A percentile compares a stretch with the other conserved stretches of the same genome.
phyloP scores from a whole-genome alignment of 2,888 invertebrate species.

The Epinotia demarniana region DNA sequence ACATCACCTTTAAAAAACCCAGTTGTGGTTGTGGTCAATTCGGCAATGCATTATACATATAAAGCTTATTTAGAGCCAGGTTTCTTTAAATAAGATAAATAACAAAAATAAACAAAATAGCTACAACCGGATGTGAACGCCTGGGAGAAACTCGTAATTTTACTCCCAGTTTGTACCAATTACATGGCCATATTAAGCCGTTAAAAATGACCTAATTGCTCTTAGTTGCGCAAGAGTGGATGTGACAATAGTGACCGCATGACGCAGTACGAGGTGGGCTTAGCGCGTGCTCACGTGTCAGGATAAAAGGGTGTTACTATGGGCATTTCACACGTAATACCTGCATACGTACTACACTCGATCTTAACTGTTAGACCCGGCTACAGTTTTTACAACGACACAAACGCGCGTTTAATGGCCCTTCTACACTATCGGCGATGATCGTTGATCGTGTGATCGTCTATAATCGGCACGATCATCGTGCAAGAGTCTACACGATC shows the following conservation, averaged over 20 bases:
- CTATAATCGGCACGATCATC: too few relatives aligned
- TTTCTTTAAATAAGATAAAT: background rate
- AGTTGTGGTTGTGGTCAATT: background rate
- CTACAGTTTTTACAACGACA: too few relatives aligned
- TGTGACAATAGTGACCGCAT: slow-evolving; percentile 40
- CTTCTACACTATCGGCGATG: too few relatives aligned
- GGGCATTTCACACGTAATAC: background rate
- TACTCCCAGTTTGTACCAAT: background rate
- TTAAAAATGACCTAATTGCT: slow-evolving; percentile 34
- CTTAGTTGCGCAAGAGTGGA: slow-evolving; percentile 35
- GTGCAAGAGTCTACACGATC: too few relatives aligned
- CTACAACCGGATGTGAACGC: background rate
- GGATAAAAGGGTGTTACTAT: background rate
- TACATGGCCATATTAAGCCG: slow-evolving; percentile 18
- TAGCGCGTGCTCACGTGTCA: background rate
- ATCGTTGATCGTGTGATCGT: too few relatives aligned
- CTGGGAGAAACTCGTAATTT: slow-evolving; percentile 8
- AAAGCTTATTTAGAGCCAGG: background rate
- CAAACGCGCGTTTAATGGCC: too few relatives aligned
- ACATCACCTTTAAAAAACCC: background rate
- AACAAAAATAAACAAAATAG: background rate
- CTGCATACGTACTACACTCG: too few relatives aligned
- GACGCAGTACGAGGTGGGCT: slow-evolving; percentile 26
- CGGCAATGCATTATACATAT: background rate
- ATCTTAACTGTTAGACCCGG: too few relatives aligned